phyloP scores from a whole-genome alignment of 2,888 invertebrate genomes.

The Deladenus siricidicola region DNA sequence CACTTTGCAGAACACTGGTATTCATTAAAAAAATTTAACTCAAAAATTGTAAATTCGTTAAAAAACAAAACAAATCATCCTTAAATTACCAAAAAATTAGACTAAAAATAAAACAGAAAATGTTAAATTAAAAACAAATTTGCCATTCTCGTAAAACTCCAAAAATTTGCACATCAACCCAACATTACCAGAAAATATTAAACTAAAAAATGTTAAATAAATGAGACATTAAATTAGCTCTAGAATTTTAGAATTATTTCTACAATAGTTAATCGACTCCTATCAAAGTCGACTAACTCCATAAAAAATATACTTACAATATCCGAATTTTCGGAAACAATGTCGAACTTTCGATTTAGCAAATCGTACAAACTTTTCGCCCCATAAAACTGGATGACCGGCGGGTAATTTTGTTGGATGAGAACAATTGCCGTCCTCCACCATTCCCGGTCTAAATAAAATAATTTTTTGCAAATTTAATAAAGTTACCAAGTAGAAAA shows the following conservation, averaged over 20 bases:
- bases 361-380: slow-evolving; percentile 10
- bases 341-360: slow-evolving; percentile 9
- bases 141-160: background rate
- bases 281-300: background rate
- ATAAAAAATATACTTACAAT: slow-evolving; percentile 5
- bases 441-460: slow-evolving; percentile 5
- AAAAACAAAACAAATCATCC: no score
- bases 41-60: no score
- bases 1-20: no score
- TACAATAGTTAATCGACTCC: background rate
- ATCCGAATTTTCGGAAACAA: slow-evolving; percentile 8
- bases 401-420: slow-evolving; percentile 1
- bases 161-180: background rate
- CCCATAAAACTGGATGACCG: slow-evolving; percentile 17
- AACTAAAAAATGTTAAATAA: background rate
- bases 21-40: no score
- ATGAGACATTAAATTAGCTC: background rate
- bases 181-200: background rate
- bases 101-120: no score
- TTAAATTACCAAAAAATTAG: no score
- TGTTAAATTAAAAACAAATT: no score
- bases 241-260: background rate
- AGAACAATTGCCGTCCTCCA: slow-evolving; percentile 6
- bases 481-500: background rate
- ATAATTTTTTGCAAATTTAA: background rate